Evolutionary conservation across 2,888 invertebrate genomes (phyloP), one percentile per base, ranked within the genome.

Genomic region (Acleris laterana): DNA sequence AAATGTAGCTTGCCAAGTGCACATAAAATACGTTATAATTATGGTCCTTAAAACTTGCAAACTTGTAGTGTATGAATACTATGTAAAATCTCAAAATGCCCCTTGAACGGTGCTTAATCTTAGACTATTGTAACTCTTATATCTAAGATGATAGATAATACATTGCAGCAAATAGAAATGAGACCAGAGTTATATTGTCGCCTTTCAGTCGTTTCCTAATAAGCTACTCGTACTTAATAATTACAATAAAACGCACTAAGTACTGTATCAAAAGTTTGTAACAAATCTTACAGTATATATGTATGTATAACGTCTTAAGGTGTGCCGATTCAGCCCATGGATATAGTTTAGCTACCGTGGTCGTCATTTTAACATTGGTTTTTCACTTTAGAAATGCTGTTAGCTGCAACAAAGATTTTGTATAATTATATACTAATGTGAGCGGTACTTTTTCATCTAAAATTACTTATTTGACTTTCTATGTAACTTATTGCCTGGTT

Each of bases 121-220:
- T 46, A 46, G 22, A 46, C 46, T 46, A 63, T 38, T 51, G 51
- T 58, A 46, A 51, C 46, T 32, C 50, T 58, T 63, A 63, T 5
- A 52, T 3, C 48, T 64, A 53, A n/a, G n/a, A n/a, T n/a, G 25
- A 48, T 59, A n/a, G 59, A 32, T 49, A 55, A 55, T 42, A 57
- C 20, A 55, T 65, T 61, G 44, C 32, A 46, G 57, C 78, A 76
- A 76, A 80, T 82, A 77, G 81, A 84, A 87, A 84, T 83, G 83
- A 87, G 85, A 87, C 87, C 89, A 82, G 82, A 82, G 79, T 79
- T 79, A 85, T 91, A 91, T 92, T 92, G 91, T 92, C 91, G 75
- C 80, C 77, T 77, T 80, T 92, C 92, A 92, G 91, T 92, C 91
- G 80, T 81, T 84, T 81, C 77, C 79, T 83, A 82, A 74, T 72